Conservation (phyloP, 2,113 vertebrate species). For the Lagopus leucura region DNA sequence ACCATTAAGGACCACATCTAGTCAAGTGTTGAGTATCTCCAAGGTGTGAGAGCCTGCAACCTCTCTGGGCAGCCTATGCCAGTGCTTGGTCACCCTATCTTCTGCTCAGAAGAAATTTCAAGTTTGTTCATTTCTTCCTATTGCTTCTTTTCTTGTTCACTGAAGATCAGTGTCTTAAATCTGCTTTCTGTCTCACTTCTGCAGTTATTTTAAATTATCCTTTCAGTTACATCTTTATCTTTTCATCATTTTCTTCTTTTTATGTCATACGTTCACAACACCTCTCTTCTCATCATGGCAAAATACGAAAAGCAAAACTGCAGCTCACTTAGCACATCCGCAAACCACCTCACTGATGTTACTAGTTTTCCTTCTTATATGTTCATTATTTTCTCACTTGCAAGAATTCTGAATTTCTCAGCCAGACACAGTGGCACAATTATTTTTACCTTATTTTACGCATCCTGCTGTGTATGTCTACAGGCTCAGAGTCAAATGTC, state of each 20-base stretch:
- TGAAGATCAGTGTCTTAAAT: not conserved
- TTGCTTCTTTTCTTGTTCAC: not conserved
- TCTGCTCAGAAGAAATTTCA: not conserved
- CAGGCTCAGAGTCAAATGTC: slow-evolving; percentile 66
- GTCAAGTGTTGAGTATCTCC: not conserved
- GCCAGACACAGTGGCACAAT: slow-evolving; percentile 60
- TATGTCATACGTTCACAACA: not conserved
- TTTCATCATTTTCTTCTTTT: not conserved
- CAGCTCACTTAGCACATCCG: not conserved
- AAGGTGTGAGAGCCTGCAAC: not conserved
- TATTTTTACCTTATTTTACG: slow-evolving; percentile 62
- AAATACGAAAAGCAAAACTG: slow-evolving; percentile 12
- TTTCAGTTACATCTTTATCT: not conserved
- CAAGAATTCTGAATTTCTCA: slow-evolving; percentile 62
- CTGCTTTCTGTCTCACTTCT: not conserved
- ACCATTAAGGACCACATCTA: not conserved
- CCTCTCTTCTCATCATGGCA: not conserved
- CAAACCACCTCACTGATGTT: slow-evolving; percentile 15
- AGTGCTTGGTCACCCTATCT: not conserved
- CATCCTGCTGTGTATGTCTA: slow-evolving; percentile 59
- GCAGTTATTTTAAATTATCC: not conserved
- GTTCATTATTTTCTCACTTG: slow-evolving; percentile 41
- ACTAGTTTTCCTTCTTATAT: slow-evolving; percentile 27
- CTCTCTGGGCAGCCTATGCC: not conserved
- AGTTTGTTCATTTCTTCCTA: not conserved